A percentile compares a stretch with the other conserved stretches of the same genome.
These are phyloP conservation scores for Grammomys dolichurus DNA, from an alignment of 2,113 vertebrate species.

Conservation along the genomic window DNA sequence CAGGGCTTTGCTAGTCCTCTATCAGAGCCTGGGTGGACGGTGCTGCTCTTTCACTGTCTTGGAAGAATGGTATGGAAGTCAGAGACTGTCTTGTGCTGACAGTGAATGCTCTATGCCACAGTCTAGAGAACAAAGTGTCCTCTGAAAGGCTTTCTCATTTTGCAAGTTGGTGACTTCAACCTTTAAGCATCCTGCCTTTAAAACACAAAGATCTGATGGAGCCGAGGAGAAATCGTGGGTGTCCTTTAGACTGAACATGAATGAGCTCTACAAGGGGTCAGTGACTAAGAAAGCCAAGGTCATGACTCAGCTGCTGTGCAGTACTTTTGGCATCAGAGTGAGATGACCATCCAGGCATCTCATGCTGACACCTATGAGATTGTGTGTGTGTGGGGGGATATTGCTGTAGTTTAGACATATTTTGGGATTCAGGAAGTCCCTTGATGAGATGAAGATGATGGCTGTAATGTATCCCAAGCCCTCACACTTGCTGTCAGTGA, in stretches of 20 bases:
- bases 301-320: neutral
- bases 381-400: neutral
- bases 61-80: neutral
- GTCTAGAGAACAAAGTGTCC: neutral
- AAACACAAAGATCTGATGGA: conserved; percentile 18
- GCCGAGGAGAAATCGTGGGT: neutral
- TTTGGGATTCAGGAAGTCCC: neutral
- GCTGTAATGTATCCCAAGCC: neutral
- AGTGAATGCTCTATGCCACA: neutral
- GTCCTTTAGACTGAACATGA: neutral
- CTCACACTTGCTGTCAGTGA: neutral
- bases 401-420: conserved; percentile 19
- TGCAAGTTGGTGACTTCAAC: conserved; percentile 54
- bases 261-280: neutral
- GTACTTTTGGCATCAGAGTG: conserved; percentile 48
- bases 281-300: neutral
- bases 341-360: conserved; percentile 25
- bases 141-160: conserved; percentile 31
- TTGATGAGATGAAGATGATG: neutral
- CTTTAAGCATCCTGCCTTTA: conserved; percentile 57
- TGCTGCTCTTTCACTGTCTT: neutral
- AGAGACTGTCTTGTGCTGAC: neutral
- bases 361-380: neutral
- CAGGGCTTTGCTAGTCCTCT: neutral
- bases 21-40: neutral